Percentiles rank a stretch among this genome's conserved stretches.
Conservation (phyloP, 92 coral and sea anemone genomes). For the Blastomussa wellsi region DNA sequence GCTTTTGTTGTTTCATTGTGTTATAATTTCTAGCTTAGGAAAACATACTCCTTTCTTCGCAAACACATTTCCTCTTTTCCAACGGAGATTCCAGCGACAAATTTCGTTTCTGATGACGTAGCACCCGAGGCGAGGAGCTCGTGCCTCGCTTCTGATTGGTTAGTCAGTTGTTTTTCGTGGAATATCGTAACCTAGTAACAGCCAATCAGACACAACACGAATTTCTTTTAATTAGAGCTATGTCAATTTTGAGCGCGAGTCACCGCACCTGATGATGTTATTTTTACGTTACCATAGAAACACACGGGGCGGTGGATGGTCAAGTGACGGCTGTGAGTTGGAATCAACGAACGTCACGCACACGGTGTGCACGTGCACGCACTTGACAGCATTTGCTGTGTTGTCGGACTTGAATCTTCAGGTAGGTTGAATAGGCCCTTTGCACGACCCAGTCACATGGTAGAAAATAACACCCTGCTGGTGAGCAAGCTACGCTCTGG, state of each 20-base stretch:
- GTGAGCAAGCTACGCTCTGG: too few species aligned
- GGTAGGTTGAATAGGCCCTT: constrained; percentile 45
- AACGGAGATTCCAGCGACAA: too few species aligned
- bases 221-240: too few species aligned
- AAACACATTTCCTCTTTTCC: too few species aligned
- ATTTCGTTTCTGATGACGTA: background rate
- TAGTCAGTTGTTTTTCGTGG: background rate
- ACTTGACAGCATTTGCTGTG: constrained; percentile 96
- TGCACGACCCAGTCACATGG: too few species aligned
- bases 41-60: too few species aligned
- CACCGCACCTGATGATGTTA: too few species aligned
- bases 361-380: constrained; percentile 81
- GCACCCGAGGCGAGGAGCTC: background rate
- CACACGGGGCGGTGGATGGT: constrained; percentile 95
- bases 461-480: too few species aligned
- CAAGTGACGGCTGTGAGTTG: constrained; percentile 80
- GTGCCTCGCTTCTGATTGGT: background rate
- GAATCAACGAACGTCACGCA: constrained; percentile 79
- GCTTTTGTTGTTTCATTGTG: background rate
- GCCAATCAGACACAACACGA: too few species aligned
- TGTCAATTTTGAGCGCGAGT: too few species aligned
- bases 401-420: constrained; percentile 89
- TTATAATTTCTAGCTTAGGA: background rate
- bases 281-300: constrained; percentile 54
- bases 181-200: background rate